Percentiles rank a stretch among this genome's conserved stretches.
These are phyloP conservation scores for Criorhina ranunculi DNA, from an alignment of 2,888 invertebrate genomes.

Conservation along the genomic window DNA sequence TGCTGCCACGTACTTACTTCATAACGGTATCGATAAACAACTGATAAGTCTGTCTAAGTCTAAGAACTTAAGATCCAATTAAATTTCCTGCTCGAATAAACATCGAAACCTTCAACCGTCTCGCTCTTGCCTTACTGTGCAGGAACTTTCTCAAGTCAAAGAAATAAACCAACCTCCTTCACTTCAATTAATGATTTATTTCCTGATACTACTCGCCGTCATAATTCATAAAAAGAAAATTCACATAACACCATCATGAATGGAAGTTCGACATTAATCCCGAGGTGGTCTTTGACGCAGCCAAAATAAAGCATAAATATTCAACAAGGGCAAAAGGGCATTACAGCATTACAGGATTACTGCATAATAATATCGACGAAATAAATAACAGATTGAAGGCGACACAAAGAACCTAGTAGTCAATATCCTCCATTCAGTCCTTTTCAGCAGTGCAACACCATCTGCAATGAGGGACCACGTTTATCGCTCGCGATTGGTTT, in stretches of 20 bases:
- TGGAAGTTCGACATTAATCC: constrained; percentile 59
- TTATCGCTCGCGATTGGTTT: constrained; percentile 58
- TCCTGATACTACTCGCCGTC: constrained; percentile 24
- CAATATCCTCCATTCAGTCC: neutral
- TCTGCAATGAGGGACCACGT: constrained; percentile 19
- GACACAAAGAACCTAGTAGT: constrained; percentile 1
- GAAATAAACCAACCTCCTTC: constrained; percentile 9
- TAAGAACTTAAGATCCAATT: neutral
- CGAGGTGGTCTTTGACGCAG: constrained; percentile 58
- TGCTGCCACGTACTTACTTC: too few relatives aligned
- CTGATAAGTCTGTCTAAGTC: neutral
- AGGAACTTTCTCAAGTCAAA: neutral
- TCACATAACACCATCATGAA: constrained; percentile 39
- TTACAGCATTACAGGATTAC: constrained; percentile 70
- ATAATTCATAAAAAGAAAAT: constrained; percentile 39
- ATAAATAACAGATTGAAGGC: constrained; percentile 64
- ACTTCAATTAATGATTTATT: constrained; percentile 53
- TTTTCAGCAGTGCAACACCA: neutral
- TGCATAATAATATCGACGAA: constrained; percentile 62
- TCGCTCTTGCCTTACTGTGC: neutral
- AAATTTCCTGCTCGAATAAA: neutral
- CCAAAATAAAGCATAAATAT: constrained; percentile 59
- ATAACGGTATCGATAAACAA: too few relatives aligned
- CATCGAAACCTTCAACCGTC: neutral
- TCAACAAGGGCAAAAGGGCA: constrained; percentile 46